phyloP scores from a whole-genome alignment of 2,888 invertebrate species.

The Drosophila nr. medialis region DNA sequence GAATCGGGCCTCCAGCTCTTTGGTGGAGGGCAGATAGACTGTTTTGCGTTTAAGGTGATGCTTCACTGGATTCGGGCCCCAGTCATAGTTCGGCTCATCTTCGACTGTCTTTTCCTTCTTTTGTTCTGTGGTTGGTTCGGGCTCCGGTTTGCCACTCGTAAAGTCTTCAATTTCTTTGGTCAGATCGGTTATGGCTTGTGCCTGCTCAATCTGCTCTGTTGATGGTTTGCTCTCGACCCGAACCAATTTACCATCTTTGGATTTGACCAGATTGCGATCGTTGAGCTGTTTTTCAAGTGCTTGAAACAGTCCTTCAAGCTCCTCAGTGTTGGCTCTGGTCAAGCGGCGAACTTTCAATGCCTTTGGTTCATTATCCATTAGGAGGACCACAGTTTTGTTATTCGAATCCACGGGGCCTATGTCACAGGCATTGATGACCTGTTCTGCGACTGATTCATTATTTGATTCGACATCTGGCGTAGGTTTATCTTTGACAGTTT shows the following conservation, averaged over 20 bases:
- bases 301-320: constrained; percentile 79
- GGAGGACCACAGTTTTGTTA: constrained; percentile 78
- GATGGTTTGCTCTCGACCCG: constrained; percentile 45
- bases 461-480: background rate
- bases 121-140: background rate
- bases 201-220: constrained; percentile 55
- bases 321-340: constrained; percentile 82
- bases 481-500: background rate
- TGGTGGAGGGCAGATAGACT: constrained; percentile 81
- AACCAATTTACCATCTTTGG: constrained; percentile 64
- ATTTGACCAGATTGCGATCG: constrained; percentile 72
- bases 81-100: constrained; percentile 65
- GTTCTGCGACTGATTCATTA: background rate
- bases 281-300: constrained; percentile 82
- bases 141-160: constrained; percentile 49
- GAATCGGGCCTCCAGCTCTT: constrained; percentile 81
- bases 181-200: constrained; percentile 72
- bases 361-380: constrained; percentile 80
- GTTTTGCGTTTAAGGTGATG: constrained; percentile 80
- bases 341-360: constrained; percentile 78
- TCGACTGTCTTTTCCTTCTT: constrained; percentile 12
- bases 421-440: constrained; percentile 45
- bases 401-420: constrained; percentile 65
- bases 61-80: constrained; percentile 81
- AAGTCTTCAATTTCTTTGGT: constrained; percentile 76